Evolutionary conservation across 2,888 invertebrate species (phyloP), one percentile per base, ranked within the genome.

Genomic region (Marronus borbonicus): DNA sequence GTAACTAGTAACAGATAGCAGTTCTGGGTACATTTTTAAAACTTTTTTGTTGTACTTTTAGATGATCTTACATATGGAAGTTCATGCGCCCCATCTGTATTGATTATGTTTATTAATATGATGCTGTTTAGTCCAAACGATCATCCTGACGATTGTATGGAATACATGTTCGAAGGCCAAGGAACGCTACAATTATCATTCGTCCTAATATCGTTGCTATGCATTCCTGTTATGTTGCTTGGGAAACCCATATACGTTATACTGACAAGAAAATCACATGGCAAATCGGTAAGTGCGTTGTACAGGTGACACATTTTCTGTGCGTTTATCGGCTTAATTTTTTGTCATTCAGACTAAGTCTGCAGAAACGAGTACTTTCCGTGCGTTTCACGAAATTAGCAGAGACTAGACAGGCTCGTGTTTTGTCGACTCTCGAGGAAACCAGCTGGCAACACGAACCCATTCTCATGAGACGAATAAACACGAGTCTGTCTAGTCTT

Each of bases 51-150:
- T 66, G 4, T 20, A 68, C 65, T 36, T 77, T 81, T 80, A 76
- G 62, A 36, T 82, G 86, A 84, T 14, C 76, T 81, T 4, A 79
- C 79, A 49, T 84, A 84, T 72, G 86, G 88, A 12, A 89, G 93
- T 0, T 89, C 90, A 17, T 93, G 93, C 85, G 95, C 95, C 0
- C 95, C 95, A 1, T 94, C 94, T 14, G 92, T 95, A 7, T 90
- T 95, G 10, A 94, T 95, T 82, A 91, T 92, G 82, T 93, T 95
- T 85, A 95, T 95, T 86, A 94, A 94, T 86, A 95, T 95, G 95
- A 93, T 94, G 88, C 87, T 95, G 84, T 91, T 93, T 80, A 86
- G 87, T 79, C 81, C 81, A 10, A 82, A 80, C 17, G 84, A 83
- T 1, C 76, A 78, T n/a, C 78, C 88, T 7, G 83, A 86, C 0